Base-by-base conservation (phyloP, 2,797 vertebrate species). In the Cynopterus sphinx region DNA sequence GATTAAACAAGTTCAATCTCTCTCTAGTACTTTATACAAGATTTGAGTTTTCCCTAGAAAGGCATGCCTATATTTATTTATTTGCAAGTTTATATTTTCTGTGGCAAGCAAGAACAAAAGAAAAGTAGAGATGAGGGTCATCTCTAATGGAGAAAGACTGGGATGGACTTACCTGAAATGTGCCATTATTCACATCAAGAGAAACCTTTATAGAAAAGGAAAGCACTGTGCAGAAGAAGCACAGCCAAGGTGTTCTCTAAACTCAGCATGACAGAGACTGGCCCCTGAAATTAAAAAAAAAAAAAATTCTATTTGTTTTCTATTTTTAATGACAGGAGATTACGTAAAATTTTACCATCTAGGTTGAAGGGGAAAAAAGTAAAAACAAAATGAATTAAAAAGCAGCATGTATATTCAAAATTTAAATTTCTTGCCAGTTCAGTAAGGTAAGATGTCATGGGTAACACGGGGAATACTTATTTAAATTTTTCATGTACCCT, bases 401-500 rank as follows among this genome's bases (percentile, higher is more conserved):
- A 70, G 39, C 87, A 91, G 13, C 70, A 67, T 51, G 70, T 83
- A 92, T 39, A 74, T 90, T 96, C 83, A 92, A 92, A 95, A 55
- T 95, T 92, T 77, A 96, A 94, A 88, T 97, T 84, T 97, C 71
- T 92, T 96, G 71, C 63, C 46, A 92, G 55, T 94, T 97, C 87
- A 74, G 59, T 85, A 95, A 53, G 83, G 81, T 91, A 86, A 96
- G 84, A 87, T 95, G 51, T 65, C 95, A 95, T 68, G 41, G 68
- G 71, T 93, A 96, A 78, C 41, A 70, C 1, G 63, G 61, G 28
- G 51, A 85, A 71, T 97, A 74, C 70, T 73, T 96, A 96, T 79
- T 96, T 96, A 85, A 95, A 82, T 71, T 77, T 96, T 95, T 78
- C 49, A 63, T 31, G 33, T 59, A 28, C 36, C 85, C 53, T 63